A percentile compares a stretch with the other conserved stretches of the same genome.
Evolutionary conservation across 2,888 invertebrate species (phyloP).

Genomic region (Dione juno): DNA sequence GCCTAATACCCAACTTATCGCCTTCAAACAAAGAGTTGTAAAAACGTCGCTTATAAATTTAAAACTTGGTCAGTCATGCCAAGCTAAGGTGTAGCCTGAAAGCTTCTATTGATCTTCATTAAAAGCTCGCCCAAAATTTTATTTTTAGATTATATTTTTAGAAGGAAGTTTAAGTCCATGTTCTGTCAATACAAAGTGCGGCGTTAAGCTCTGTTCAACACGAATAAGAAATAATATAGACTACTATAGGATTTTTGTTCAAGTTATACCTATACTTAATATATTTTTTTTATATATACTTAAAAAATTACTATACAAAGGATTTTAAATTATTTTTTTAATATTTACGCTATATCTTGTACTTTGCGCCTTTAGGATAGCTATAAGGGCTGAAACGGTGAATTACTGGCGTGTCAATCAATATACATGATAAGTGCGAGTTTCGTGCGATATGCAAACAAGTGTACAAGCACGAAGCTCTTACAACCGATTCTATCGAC

Average conservation of each 20-base stretch:
- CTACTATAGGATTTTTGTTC: too few relatives aligned
- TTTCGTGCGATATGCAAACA: constrained; percentile 82
- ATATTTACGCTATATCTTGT: constrained; percentile 51
- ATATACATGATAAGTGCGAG: constrained; percentile 83
- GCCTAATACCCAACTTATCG: constrained; percentile 72
- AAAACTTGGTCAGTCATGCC: constrained; percentile 42
- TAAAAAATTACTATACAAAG: too few relatives aligned
- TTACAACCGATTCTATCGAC: constrained; percentile 44
- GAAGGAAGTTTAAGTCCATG: too few relatives aligned
- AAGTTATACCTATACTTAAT: too few relatives aligned
- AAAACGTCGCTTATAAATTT: constrained; percentile 72
- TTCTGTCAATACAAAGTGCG: too few relatives aligned
- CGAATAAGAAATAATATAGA: too few relatives aligned
- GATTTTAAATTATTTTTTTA: neutral
- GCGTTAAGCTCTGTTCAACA: too few relatives aligned
- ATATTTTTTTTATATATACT: too few relatives aligned
- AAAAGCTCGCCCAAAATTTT: neutral
- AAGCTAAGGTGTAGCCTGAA: constrained; percentile 25
- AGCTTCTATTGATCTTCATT: neutral
- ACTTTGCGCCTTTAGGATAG: constrained; percentile 50
- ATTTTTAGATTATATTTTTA: too few relatives aligned
- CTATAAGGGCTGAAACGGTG: constrained; percentile 67
- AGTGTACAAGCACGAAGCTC: constrained; percentile 72
- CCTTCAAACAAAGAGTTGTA: constrained; percentile 72
- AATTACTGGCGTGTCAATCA: constrained; percentile 83